Conservation (phyloP, 2,888 invertebrate species). For the Celastrina argiolus region DNA sequence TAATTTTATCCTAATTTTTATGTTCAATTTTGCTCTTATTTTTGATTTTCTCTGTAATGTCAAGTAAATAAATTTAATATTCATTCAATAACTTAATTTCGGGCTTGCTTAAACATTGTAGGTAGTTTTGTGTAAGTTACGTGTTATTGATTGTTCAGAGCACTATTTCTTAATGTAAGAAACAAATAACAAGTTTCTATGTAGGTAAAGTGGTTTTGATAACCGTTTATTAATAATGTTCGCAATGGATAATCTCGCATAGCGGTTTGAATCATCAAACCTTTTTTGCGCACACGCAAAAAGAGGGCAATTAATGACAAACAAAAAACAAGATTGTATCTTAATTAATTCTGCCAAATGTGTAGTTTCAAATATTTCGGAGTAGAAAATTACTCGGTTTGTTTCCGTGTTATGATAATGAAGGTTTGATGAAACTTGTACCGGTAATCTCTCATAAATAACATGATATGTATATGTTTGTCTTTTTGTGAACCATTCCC, state of each 20-base stretch:
- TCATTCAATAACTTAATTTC: too few species aligned
- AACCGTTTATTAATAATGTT: too few species aligned
- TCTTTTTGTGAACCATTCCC: not conserved
- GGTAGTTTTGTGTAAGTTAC: too few species aligned
- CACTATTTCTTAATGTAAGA: too few species aligned
- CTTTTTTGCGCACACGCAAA: not conserved
- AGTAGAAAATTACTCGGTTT: not conserved
- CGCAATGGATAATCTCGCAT: not conserved
- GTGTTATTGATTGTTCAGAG: too few species aligned
- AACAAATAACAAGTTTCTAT: too few species aligned
- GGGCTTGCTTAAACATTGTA: too few species aligned
- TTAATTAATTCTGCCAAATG: not conserved
- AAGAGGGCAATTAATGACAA: not conserved
- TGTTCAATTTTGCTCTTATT: too few species aligned
- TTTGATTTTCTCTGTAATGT: too few species aligned
- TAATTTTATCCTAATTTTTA: too few species aligned
- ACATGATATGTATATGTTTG: not conserved
- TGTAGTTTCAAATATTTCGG: not conserved
- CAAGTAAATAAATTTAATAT: too few species aligned
- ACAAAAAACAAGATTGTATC: not conserved
- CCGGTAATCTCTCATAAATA: not conserved
- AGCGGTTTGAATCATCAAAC: not conserved
- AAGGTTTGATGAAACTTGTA: not conserved
- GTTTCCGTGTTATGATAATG: not conserved
- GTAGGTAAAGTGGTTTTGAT: too few species aligned